Percentiles rank a stretch among this genome's conserved stretches.
Conservation (phyloP, 2,113 vertebrate genomes). For the Callopanchax toddi region DNA sequence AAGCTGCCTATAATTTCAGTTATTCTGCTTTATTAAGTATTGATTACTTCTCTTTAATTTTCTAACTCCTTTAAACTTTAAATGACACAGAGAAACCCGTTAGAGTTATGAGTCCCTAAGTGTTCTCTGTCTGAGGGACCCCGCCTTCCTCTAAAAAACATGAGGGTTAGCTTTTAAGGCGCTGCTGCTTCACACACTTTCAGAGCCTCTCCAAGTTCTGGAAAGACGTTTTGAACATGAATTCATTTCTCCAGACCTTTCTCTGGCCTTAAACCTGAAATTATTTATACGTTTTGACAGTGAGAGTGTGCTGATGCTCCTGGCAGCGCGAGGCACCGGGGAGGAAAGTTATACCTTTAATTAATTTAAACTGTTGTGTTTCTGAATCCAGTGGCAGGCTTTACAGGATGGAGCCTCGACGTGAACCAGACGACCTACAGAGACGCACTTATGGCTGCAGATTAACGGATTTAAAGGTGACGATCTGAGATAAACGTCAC, state of each 20-base stretch:
- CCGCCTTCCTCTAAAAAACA: conserved; percentile 11
- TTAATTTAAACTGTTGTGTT: conserved; percentile 34
- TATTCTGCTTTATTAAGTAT: conserved; percentile 43
- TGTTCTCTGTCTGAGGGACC: neutral
- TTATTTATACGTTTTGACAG: conserved; percentile 52
- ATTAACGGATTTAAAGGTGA: too few species aligned
- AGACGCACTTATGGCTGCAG: too few species aligned
- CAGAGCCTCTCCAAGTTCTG: conserved; percentile 15
- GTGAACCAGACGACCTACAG: too few species aligned
- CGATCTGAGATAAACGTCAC: too few species aligned
- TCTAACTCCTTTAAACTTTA: conserved; percentile 31
- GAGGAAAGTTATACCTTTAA: conserved; percentile 63
- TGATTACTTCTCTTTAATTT: conserved; percentile 33
- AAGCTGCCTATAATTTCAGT: conserved; percentile 18
- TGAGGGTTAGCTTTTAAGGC: conserved; percentile 27
- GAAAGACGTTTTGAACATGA: conserved; percentile 37
- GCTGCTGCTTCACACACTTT: conserved; percentile 23
- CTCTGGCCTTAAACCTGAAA: conserved; percentile 25
- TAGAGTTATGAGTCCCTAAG: neutral
- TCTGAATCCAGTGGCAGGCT: too few species aligned
- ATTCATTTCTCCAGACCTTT: conserved; percentile 22
- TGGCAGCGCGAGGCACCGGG: conserved; percentile 20
- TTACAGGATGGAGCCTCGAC: too few species aligned
- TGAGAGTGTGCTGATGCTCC: conserved; percentile 28
- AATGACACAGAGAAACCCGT: conserved; percentile 14